Evolutionary conservation across 92 coral and sea anemone genomes (phyloP).

Genomic region (Parazoanthus swiftii): DNA sequence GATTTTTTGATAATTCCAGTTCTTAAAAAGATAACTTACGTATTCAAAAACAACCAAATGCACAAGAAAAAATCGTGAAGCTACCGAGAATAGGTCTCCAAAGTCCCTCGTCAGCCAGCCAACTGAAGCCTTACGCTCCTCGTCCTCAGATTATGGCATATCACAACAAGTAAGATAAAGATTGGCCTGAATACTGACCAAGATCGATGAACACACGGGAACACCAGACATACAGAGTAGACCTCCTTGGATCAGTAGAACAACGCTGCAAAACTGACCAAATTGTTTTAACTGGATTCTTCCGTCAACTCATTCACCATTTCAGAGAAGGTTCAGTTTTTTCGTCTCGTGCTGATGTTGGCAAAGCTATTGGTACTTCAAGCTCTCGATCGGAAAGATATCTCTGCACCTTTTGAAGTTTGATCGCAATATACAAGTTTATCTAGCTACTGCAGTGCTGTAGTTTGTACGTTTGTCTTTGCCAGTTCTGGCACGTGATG

Average conservation of each 20-base stretch:
- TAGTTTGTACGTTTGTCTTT: background rate
- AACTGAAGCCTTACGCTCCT: constrained; percentile 43
- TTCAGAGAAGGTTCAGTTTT: background rate
- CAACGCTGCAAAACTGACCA: background rate
- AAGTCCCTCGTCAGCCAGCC: background rate
- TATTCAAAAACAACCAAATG: background rate
- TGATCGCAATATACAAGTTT: too few relatives aligned
- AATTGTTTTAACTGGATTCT: background rate
- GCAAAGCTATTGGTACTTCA: background rate
- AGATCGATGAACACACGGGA: constrained; percentile 10
- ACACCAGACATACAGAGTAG: background rate
- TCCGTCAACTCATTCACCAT: background rate
- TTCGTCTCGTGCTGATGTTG: background rate
- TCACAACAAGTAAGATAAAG: constrained; percentile 25
- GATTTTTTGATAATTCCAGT: background rate
- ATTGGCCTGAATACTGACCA: constrained; percentile 3
- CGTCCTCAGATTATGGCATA: constrained; percentile 40
- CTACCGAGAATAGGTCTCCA: background rate
- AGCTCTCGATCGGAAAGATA: background rate
- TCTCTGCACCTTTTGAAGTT: too few relatives aligned
- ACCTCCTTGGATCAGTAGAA: background rate
- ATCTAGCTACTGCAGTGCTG: too few relatives aligned
- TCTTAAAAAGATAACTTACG: constrained; percentile 9
- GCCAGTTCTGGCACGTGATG: background rate
- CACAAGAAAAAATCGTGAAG: background rate